phyloP scores from a whole-genome alignment of 2,797 vertebrate genomes.

The Cephalopachus bancanus region DNA sequence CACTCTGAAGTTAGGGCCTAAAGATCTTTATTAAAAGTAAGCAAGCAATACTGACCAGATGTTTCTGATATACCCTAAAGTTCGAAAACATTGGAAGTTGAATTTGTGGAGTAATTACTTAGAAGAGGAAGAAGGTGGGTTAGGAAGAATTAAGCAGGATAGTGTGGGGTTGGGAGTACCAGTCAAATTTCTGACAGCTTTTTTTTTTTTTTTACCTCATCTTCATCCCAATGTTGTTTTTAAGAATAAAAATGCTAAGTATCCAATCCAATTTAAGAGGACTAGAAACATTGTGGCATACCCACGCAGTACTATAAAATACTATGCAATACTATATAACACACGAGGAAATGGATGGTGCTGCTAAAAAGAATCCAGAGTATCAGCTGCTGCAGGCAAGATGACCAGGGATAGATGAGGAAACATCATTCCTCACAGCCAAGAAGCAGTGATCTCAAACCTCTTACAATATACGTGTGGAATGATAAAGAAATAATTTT shows the following conservation, averaged over 20 bases:
- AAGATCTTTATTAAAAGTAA: background rate
- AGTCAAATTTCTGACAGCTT: background rate
- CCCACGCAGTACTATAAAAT: background rate
- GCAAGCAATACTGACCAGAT: background rate
- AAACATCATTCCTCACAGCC: background rate
- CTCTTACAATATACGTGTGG: background rate
- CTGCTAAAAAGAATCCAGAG: background rate
- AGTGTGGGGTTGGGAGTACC: background rate
- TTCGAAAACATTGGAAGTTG: background rate
- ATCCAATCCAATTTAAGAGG: background rate
- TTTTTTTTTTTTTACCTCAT: background rate
- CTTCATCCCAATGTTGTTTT: background rate
- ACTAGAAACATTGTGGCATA: background rate
- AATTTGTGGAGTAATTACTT: constrained; percentile 15
- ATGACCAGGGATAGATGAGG: background rate
- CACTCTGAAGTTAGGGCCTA: background rate
- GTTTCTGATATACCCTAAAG: background rate
- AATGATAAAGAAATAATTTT: constrained; percentile 14
- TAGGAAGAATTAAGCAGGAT: background rate
- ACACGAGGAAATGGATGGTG: background rate
- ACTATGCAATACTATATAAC: no score
- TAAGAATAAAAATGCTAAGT: constrained; percentile 42
- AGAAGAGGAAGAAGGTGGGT: background rate
- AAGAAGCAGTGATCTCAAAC: background rate
- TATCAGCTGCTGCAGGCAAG: background rate